A percentile compares a stretch with the other conserved stretches of the same genome.
phyloP scores from a whole-genome alignment of 2,797 vertebrate genomes.

The Artibeus jamaicensis region DNA sequence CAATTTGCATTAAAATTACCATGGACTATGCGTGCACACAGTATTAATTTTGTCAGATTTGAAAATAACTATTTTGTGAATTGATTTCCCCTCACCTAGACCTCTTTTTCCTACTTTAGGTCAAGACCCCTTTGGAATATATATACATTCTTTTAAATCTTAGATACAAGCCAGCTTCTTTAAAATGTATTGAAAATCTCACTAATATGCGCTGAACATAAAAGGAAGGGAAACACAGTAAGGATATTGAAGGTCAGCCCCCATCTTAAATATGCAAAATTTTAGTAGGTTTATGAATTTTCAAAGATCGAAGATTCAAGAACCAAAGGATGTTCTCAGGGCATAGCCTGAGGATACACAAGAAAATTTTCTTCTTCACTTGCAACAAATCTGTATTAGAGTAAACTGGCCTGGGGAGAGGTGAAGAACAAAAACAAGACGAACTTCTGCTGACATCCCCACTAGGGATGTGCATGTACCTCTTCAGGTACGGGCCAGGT shows the following conservation, averaged over 20 bases:
- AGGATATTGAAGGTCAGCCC: not conserved
- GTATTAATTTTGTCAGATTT: not conserved
- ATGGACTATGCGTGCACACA: not conserved
- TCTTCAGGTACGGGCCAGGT: not conserved
- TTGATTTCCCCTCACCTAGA: not conserved
- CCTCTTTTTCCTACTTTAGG: not conserved
- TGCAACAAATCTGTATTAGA: not conserved
- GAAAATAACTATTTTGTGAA: not conserved
- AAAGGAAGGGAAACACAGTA: not conserved
- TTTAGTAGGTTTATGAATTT: not conserved
- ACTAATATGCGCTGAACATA: not conserved
- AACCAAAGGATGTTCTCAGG: not conserved
- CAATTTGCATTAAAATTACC: not conserved
- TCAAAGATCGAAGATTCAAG: not conserved
- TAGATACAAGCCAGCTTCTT: not conserved
- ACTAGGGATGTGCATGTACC: not conserved
- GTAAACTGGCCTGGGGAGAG: not conserved
- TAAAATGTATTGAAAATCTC: not conserved
- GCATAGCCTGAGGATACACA: not conserved
- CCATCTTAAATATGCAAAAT: not conserved
- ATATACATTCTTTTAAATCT: not conserved
- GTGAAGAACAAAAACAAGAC: not conserved
- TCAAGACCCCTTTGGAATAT: not conserved
- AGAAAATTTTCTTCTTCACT: conserved; percentile 1
- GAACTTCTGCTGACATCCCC: not conserved